Evolutionary conservation across 2,113 vertebrate species (phyloP).

Genomic region (Cranoglanis bouderius): DNA sequence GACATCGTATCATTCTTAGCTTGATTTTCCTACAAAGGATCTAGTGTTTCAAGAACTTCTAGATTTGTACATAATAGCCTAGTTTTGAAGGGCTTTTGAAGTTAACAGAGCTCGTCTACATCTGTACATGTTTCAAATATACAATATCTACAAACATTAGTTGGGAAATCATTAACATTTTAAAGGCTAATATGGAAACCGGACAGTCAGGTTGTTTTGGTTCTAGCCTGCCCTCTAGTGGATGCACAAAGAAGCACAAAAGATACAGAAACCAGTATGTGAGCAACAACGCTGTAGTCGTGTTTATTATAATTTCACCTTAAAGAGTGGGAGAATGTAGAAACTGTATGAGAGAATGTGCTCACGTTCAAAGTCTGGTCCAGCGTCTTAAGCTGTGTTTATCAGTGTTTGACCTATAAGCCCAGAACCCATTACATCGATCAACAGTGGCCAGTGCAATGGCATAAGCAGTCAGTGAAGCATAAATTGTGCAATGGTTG

Average conservation of each 20-base stretch:
- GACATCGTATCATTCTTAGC: not conserved
- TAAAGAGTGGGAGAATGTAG: not conserved
- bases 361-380: not conserved
- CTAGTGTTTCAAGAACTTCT: too few species aligned
- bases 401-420: not conserved
- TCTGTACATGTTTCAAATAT: not conserved
- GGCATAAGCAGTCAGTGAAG: not conserved
- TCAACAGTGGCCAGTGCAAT: not conserved
- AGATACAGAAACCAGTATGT: not conserved
- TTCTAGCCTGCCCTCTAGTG: conserved; percentile 1
- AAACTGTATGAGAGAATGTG: not conserved
- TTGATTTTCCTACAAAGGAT: not conserved
- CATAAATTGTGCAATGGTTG: not conserved
- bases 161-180: not conserved
- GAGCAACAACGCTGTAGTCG: not conserved
- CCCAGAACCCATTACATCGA: not conserved
- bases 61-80: not conserved
- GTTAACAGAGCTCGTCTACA: not conserved
- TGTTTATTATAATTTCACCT: not conserved
- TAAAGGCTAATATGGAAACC: not conserved
- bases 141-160: not conserved
- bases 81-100: not conserved
- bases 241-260: not conserved
- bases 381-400: not conserved
- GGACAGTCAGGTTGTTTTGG: not conserved